A percentile compares a stretch with the other conserved stretches of the same genome.
Conservation (phyloP, 2,888 invertebrate genomes). For the Ormyrus nitidulus region DNA sequence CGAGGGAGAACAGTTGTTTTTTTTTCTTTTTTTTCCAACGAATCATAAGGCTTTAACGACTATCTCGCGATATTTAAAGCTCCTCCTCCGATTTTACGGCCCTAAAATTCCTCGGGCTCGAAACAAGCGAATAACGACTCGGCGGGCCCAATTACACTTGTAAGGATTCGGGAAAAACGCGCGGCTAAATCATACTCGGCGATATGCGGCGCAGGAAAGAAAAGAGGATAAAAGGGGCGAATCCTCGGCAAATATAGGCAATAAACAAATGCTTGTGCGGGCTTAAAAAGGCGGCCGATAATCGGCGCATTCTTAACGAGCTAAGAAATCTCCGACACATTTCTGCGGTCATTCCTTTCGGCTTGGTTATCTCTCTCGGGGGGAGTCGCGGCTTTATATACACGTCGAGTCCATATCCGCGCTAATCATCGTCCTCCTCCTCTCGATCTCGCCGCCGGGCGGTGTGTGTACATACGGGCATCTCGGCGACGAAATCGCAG, state of each 20-base stretch:
- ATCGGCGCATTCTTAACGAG: slow-evolving; percentile 53
- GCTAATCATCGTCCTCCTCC: slow-evolving; percentile 53
- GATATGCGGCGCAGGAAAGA: too few species aligned
- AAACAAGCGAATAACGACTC: too few species aligned
- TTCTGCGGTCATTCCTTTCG: slow-evolving; percentile 41
- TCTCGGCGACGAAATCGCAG: slow-evolving; percentile 12
- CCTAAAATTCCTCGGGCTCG: too few species aligned
- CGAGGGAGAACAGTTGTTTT: too few species aligned
- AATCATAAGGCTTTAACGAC: too few species aligned
- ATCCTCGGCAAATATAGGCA: slow-evolving; percentile 48
- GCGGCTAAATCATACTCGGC: slow-evolving; percentile 36
- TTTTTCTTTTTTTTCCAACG: too few species aligned
- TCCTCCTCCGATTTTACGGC: too few species aligned
- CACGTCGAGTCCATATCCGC: slow-evolving; percentile 51
- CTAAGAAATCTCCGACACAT: slow-evolving; percentile 53
- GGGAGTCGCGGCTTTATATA: slow-evolving; percentile 36
- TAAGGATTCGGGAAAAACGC: neutral
- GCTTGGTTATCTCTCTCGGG: slow-evolving; percentile 14
- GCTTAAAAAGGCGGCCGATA: slow-evolving; percentile 43
- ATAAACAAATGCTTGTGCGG: slow-evolving; percentile 54
- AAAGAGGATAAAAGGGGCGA: too few species aligned
- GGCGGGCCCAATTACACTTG: neutral
- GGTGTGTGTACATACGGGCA: slow-evolving; percentile 13
- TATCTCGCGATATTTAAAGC: too few species aligned
- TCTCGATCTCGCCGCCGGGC: neutral